Evolutionary conservation across 2,113 vertebrate genomes (phyloP), one percentile per base, ranked within the genome.

Genomic region (Albula glossodonta): DNA sequence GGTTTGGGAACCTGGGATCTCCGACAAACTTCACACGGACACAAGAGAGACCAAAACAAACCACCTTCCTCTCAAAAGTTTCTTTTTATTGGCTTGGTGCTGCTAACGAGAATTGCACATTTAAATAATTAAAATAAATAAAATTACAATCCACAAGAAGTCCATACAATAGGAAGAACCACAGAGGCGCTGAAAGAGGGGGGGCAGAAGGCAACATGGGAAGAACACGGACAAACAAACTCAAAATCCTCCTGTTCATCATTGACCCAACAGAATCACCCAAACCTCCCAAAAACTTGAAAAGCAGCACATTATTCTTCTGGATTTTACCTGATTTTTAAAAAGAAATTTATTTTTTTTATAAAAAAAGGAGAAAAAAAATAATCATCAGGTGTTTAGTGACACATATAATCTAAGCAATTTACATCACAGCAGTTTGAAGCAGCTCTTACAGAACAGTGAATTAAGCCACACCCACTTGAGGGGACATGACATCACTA

Each of bases 31-130:
- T 22, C 60, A 56, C 53, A 56, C 53, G 0, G 7, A 12, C 60
- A 66, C 19, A 17, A 70, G 48, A 83, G 82, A 88, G 51, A 83
- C 86, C 74, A 50, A 52, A 70, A 78, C 79, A 74, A n/a, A 49
- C 85, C 60, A 77, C 22, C 52, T 90, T 92, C 87, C 89, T 96
- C 96, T 96, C 95, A 97, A 98, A 98, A 92, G 95, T 97, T 98
- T 98, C 97, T 96, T 97, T 99, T 99, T 99, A 99, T 99, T 99
- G 97, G 96, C 96, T 98, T 97, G 96, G 97, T 97, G 96, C 97
- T 96, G 96, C 97, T 96, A 96, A 98, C 97, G 97, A 97, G 96
- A 97, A 97, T 97, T 96, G 96, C 97, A 99, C 97, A 97, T 98
- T 70, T n/a, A 70, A n/a, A 60, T 15, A 60, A 60, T 41, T 41